phyloP scores from a whole-genome alignment of 2,113 vertebrate species.

The Pterophyllum scalare region DNA sequence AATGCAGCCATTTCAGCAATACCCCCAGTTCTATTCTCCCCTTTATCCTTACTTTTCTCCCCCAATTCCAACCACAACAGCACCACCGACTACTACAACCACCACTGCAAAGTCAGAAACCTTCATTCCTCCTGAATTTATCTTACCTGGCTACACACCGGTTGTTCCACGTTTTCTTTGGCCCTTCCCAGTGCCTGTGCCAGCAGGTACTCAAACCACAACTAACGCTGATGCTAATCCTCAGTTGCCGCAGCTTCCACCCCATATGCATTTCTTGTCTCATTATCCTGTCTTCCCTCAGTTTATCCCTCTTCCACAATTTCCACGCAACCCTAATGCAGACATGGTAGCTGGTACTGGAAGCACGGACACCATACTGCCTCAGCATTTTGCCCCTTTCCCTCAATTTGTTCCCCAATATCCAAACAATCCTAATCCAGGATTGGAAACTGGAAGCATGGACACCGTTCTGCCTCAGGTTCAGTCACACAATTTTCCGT shows the following conservation, averaged over 20 bases:
- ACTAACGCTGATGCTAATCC: fast-evolving
- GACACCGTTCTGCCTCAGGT: background rate
- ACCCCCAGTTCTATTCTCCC: background rate
- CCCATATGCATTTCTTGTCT: background rate
- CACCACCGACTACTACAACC: background rate
- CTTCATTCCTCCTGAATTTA: background rate
- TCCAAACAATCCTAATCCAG: background rate
- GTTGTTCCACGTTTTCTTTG: background rate
- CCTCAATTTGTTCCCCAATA: conserved; percentile 1
- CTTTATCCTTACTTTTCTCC: background rate
- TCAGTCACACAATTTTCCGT: background rate
- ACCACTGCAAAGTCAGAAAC: background rate
- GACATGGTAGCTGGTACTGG: background rate
- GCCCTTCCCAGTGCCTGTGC: background rate
- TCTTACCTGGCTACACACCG: background rate
- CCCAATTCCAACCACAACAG: background rate
- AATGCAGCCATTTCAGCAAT: background rate
- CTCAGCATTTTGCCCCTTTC: background rate
- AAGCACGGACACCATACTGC: background rate
- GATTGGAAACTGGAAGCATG: background rate
- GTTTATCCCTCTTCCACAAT: background rate
- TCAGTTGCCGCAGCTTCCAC: background rate
- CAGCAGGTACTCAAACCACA: background rate
- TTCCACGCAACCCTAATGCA: background rate
- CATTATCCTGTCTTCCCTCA: background rate